phyloP scores from a whole-genome alignment of 2,113 vertebrate species.

The Nycticryphes semicollaris region DNA sequence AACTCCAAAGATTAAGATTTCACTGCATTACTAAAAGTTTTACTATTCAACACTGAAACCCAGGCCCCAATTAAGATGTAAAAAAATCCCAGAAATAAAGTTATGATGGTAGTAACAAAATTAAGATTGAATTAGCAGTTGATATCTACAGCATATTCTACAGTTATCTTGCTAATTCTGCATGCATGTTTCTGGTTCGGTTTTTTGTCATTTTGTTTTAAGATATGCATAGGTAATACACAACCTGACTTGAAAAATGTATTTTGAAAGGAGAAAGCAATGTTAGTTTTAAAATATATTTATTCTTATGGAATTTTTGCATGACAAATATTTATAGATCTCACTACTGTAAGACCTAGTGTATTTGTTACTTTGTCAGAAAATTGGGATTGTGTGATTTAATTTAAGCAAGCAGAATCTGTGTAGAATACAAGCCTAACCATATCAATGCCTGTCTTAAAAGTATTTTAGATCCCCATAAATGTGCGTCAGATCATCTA shows the following conservation, averaged over 20 bases:
- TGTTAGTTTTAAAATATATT: neutral
- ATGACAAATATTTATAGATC: neutral
- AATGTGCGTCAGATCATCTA: neutral
- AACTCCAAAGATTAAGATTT: neutral
- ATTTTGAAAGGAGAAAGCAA: neutral
- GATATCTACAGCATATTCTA: neutral
- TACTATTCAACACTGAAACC: neutral
- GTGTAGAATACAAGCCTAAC: neutral
- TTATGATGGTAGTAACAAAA: neutral
- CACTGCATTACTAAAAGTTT: neutral
- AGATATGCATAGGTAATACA: neutral
- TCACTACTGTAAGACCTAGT: neutral
- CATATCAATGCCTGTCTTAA: neutral
- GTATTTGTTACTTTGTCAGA: neutral
- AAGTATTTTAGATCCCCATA: neutral
- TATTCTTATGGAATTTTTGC: neutral
- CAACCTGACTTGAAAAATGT: neutral
- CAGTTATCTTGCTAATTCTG: neutral
- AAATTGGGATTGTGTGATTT: neutral
- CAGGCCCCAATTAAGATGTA: neutral
- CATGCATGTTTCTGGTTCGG: neutral
- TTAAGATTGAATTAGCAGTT: neutral
- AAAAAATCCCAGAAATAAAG: neutral
- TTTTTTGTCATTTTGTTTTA: neutral
- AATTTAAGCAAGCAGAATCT: neutral